Evolutionary conservation across 2,888 invertebrate species (phyloP).

Genomic region (Oscheius myriophilus): DNA sequence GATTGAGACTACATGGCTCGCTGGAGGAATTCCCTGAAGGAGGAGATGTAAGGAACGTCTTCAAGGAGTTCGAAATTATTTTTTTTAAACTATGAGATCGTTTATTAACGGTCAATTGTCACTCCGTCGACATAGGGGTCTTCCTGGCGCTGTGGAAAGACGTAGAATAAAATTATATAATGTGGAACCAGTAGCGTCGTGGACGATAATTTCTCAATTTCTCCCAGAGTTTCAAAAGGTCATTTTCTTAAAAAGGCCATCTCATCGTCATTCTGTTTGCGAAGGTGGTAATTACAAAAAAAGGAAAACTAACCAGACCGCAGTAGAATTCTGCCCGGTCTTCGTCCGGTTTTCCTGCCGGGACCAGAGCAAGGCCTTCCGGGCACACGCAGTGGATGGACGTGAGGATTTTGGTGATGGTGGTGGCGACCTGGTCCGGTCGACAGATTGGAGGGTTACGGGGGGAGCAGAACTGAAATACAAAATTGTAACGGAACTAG

Average conservation of each 20-base stretch:
- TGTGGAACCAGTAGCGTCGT: neutral
- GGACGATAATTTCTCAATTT: neutral
- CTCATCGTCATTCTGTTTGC: too few species aligned
- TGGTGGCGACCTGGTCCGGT: conserved; percentile 39
- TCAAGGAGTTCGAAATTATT: too few species aligned
- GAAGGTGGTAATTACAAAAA: neutral
- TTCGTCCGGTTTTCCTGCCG: conserved; percentile 6
- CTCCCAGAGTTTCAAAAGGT: too few species aligned
- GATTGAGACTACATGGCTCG: neutral
- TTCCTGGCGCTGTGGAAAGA: neutral
- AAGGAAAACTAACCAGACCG: conserved; percentile 29
- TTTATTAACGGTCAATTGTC: too few species aligned
- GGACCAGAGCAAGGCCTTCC: conserved; percentile 23
- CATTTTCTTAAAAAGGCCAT: too few species aligned
- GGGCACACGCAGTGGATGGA: conserved; percentile 49
- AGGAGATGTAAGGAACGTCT: neutral
- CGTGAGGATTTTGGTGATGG: conserved; percentile 44
- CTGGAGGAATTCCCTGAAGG: neutral
- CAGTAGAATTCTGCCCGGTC: conserved; percentile 36
- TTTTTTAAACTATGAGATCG: too few species aligned
- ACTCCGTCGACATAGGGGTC: neutral
- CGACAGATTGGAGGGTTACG: conserved; percentile 36
- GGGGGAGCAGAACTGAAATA: conserved; percentile 45
- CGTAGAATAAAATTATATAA: neutral
- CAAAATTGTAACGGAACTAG: too few species aligned